Base-by-base conservation (phyloP, 2,888 invertebrate species). In the Nomada ferruginata region DNA sequence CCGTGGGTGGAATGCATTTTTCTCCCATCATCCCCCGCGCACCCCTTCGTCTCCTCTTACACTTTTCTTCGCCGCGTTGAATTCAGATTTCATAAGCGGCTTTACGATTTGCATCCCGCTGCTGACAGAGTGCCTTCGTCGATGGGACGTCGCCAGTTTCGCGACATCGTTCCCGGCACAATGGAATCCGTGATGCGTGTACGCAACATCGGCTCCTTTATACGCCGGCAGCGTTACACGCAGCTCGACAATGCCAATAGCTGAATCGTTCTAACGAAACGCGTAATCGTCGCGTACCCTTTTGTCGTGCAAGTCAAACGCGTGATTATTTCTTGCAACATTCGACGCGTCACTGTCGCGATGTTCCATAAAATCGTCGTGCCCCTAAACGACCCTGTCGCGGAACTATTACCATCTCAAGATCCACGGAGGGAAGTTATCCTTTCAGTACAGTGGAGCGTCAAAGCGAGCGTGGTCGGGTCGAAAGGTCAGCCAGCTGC, bases 1-100 rank as follows among this genome's bases (percentile, higher is more conserved):
- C 87, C 82, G 91, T 89, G 89, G 85, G 64, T 69, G 82, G 91
- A 90, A 92, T 89, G 83, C 70, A 26, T 69, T 73, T 72, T 76
- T 71, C n/a, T 29, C 26, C 23, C 11, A 0, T 52, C 26, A 36
- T 7, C 36, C 36, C 10, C 44, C 59, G 47, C 11, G n/a, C 52
- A 15, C 29, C 10, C 26, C 61, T n/a, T 60, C 11, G 18, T 13
- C 10, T 9, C 11, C 9, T 18, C 10, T 47, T 20, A 29, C 42
- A n/a, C 20, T 20, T 2, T 36, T 72, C 50, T 70, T 66, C 55
- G 23, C 23, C 36, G 55, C 69, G 60, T 68, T 47, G 52, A 65
- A 81, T 63, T 36, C 77, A 70, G 85, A 75, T 85, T 85, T 85
- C 85, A 84, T 85, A 77, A 79, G 84, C 80, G 76, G 85, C 81